These are phyloP conservation scores for Achlya flavicornis DNA, from an alignment of 2,888 invertebrate species.

Conservation along the genomic window DNA sequence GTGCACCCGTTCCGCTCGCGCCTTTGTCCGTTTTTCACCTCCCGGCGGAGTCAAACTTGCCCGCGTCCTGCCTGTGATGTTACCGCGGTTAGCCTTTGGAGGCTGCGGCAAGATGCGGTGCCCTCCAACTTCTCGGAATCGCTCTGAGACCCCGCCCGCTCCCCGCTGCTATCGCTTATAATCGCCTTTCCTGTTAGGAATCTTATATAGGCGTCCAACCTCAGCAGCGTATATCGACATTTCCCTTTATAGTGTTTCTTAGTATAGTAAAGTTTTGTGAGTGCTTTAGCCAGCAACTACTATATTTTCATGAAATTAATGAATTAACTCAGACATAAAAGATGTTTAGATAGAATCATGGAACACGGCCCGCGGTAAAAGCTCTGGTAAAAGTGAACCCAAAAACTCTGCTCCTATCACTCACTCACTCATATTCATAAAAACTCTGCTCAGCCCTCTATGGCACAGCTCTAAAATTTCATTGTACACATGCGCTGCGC, in stretches of 20 bases:
- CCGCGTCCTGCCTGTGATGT: constrained; percentile 63
- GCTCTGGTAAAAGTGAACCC: no score
- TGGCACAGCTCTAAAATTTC: no score
- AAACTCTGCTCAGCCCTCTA: no score
- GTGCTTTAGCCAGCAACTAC: neutral
- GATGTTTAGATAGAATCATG: no score
- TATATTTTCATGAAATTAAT: no score
- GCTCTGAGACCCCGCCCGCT: constrained; percentile 46
- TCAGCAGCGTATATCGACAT: neutral
- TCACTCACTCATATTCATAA: no score
- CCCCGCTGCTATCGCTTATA: constrained; percentile 50
- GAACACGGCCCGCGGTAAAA: no score
- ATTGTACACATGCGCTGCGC: no score
- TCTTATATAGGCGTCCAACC: constrained; percentile 32
- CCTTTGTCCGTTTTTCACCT: constrained; percentile 68
- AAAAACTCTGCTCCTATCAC: no score
- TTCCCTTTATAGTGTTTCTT: constrained; percentile 19
- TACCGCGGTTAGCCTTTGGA: constrained; percentile 68
- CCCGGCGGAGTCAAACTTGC: constrained; percentile 70
- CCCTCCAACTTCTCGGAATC: constrained; percentile 74
- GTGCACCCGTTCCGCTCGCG: constrained; percentile 33
- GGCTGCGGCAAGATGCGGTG: constrained; percentile 59
- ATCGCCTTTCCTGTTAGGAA: constrained; percentile 59
- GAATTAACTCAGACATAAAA: no score
- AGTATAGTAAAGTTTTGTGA: constrained; percentile 31